Base-by-base conservation (phyloP, 1,140 invertebrate genomes). In the Papilio polytes region DNA sequence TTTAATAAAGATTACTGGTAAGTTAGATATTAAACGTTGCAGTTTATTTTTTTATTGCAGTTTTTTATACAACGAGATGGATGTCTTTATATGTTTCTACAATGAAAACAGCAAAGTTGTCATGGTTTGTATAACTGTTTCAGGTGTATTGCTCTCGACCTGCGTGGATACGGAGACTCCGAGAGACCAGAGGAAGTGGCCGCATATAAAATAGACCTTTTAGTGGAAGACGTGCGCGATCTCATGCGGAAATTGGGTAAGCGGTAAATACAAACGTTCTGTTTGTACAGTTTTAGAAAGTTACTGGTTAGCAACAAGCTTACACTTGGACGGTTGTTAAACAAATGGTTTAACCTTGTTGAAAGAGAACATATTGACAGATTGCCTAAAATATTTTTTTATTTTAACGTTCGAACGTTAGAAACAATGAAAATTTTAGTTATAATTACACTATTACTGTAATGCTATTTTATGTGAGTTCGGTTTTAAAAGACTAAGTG, bases 161-260 rank as follows among this genome's bases (percentile, higher is more conserved):
- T 97, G 94, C 90, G 97, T 88, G 97, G 97, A 0, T 97, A 97
- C 87, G 96, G 96, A 6, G 96, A 97, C 66, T 97, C 97, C 0
- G 96, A 97, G 78, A 97, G 97, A 88, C 97, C 97, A n/a, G 90
- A 90, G 48, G 95, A 92, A 1, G 85, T 96, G 18, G 84, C 90
- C 0, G 90, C 94, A 36, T 98, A 97, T 87, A 88, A 91, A 81
- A 89, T 96, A 8, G 88, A 95, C 2, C 85, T 95, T 36, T 83
- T 97, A 3, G 92, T 95, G 0, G 94, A 96, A 74, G 97, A 97
- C 90, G 89, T 97, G 22, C 91, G 95, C 63, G 95, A 97, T 81
- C 84, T 97, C 0, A 95, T 97, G 73, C 89, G 95, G 74, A 95
- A 95, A 80, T 91, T 97, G 73, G 96, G 95, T 96, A 92, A 86